These are phyloP conservation scores for Musca domestica DNA, from an alignment of 1,140 invertebrate genomes.

Conservation along the genomic window DNA sequence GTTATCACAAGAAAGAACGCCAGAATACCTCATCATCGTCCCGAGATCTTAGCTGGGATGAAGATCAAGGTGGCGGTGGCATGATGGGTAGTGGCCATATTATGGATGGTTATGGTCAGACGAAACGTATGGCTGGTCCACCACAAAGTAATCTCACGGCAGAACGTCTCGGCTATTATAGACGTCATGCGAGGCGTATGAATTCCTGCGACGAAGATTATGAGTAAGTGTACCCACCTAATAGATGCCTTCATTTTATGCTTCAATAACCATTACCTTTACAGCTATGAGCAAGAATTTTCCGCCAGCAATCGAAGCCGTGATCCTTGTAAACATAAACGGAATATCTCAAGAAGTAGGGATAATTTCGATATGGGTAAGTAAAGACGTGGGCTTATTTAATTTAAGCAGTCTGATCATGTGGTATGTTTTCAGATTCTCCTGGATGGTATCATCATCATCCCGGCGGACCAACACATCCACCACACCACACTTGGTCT, in stretches of 20 bases:
- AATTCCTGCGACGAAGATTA: conserved; percentile 58
- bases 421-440: conserved; percentile 35
- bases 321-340: conserved; percentile 47
- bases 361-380: conserved; percentile 50
- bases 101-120: background rate
- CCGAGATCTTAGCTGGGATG: conserved; percentile 69
- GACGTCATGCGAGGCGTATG: conserved; percentile 46
- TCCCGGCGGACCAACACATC: conserved; percentile 24
- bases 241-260: background rate
- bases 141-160: conserved; percentile 15
- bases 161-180: conserved; percentile 48
- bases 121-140: conserved; percentile 1
- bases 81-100: conserved; percentile 8
- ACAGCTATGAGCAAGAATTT: conserved; percentile 48
- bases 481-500: conserved; percentile 50
- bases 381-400: background rate
- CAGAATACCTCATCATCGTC: conserved; percentile 67
- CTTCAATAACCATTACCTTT: background rate
- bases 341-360: conserved; percentile 44
- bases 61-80: conserved; percentile 54
- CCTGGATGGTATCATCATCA: conserved; percentile 49
- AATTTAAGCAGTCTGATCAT: too few relatives aligned
- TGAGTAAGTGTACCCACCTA: conserved; percentile 49
- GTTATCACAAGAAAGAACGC: conserved; percentile 51
- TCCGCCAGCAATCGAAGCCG: conserved; percentile 32